Conservation (phyloP, 2,113 vertebrate species). For the Macrotus californicus region DNA sequence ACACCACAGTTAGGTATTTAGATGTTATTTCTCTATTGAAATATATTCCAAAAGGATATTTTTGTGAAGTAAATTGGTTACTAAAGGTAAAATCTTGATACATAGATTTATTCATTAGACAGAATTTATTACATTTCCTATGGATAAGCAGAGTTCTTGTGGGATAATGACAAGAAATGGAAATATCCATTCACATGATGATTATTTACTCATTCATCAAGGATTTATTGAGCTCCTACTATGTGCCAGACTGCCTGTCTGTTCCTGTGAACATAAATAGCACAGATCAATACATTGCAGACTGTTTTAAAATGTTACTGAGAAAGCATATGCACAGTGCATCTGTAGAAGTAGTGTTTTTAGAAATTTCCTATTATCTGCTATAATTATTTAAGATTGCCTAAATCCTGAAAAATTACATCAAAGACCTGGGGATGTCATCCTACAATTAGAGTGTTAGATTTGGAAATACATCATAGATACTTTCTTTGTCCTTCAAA, state of each 20-base stretch:
- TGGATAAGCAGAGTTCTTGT: not conserved
- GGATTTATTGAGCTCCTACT: not conserved
- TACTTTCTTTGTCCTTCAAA: not conserved
- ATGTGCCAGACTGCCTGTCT: not conserved
- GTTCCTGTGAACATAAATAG: not conserved
- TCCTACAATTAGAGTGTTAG: not conserved
- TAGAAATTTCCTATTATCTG: not conserved
- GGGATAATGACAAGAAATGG: not conserved
- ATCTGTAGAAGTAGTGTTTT: not conserved
- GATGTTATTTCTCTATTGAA: not conserved
- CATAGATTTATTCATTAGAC: not conserved
- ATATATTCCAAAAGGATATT: not conserved
- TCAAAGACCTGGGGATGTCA: not conserved
- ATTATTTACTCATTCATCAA: not conserved
- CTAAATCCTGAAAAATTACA: not conserved
- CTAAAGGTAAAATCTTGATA: not conserved
- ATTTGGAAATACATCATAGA: not conserved
- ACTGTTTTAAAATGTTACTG: not conserved
- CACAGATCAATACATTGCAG: not conserved
- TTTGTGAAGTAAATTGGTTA: not conserved
- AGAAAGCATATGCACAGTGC: not conserved
- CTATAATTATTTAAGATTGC: not conserved
- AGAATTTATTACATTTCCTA: not conserved
- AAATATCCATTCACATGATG: not conserved
- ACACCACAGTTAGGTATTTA: not conserved